Evolutionary conservation across 2,888 invertebrate species (phyloP).

Genomic region (Drosophila neonasuta): DNA sequence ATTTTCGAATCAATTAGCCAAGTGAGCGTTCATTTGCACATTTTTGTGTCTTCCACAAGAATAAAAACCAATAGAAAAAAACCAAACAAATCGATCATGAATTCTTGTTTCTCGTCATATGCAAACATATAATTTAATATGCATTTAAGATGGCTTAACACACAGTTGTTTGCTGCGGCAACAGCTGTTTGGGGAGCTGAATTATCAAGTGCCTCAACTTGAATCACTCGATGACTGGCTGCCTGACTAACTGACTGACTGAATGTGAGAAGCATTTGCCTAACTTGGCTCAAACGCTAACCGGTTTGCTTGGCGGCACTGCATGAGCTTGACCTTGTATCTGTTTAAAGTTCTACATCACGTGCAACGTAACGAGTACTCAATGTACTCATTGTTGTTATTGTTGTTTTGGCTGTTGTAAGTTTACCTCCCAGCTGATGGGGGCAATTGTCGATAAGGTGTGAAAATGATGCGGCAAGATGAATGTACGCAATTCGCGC

Average conservation of each 20-base stretch:
- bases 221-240: constrained; percentile 32
- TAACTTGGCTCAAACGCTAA: constrained; percentile 22
- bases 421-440: constrained; percentile 8
- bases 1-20: constrained; percentile 23
- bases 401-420: neutral
- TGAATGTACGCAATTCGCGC: constrained; percentile 19
- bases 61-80: neutral
- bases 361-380: constrained; percentile 33
- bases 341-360: constrained; percentile 64
- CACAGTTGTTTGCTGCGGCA: constrained; percentile 23
- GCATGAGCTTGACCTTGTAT: constrained; percentile 73
- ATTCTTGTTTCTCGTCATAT: neutral
- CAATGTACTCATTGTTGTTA: constrained; percentile 14
- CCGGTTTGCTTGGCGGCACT: constrained; percentile 32
- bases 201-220: constrained; percentile 31
- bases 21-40: neutral
- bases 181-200: constrained; percentile 41
- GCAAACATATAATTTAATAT: neutral
- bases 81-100: neutral
- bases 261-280: constrained; percentile 29
- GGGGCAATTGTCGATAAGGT: constrained; percentile 41
- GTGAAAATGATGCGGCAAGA: constrained; percentile 47
- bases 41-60: neutral
- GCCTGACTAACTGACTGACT: constrained; percentile 15
- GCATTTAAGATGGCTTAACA: constrained; percentile 4